Evolutionary conservation across 2,113 vertebrate genomes (phyloP).

Genomic region (Macquaria australasica): DNA sequence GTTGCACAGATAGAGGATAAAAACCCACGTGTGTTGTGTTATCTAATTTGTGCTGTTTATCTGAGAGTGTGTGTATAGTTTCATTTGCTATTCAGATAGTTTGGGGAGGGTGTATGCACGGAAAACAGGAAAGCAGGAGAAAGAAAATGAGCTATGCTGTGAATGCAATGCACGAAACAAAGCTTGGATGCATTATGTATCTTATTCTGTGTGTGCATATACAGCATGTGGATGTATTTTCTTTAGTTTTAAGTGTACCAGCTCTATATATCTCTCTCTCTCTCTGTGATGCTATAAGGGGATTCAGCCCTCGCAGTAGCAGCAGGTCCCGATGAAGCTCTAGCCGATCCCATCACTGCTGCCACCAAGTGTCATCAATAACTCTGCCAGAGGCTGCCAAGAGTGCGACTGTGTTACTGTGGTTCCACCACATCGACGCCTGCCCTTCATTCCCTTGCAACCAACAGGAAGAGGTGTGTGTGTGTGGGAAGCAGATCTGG

Average conservation of each 20-base stretch:
- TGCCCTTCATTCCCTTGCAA: conserved; percentile 46
- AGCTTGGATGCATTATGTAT: not conserved
- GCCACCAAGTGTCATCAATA: conserved; percentile 70
- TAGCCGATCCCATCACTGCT: conserved; percentile 62
- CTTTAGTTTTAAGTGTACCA: not conserved
- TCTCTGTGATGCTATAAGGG: conserved; percentile 31
- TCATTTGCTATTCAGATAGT: conserved; percentile 39
- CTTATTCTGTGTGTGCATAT: not conserved
- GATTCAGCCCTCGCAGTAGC: conserved; percentile 26
- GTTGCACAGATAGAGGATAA: conserved; percentile 7
- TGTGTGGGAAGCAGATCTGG: not conserved
- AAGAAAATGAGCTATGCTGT: not conserved
- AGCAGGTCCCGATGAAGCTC: conserved; percentile 39
- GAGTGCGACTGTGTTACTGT: conserved; percentile 1
- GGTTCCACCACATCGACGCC: conserved; percentile 40
- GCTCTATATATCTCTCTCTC: not conserved
- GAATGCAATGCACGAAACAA: not conserved
- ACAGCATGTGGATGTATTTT: conserved; percentile 17
- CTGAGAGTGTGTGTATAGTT: conserved; percentile 9
- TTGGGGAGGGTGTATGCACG: conserved; percentile 1
- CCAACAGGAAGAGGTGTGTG: conserved; percentile 1
- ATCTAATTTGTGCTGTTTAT: conserved; percentile 36
- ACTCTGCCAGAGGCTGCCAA: conserved; percentile 48
- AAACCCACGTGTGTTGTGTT: not conserved
- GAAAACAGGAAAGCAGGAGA: not conserved